These are phyloP conservation scores for Phania funesta DNA, from an alignment of 2,888 invertebrate genomes.

Conservation along the genomic window DNA sequence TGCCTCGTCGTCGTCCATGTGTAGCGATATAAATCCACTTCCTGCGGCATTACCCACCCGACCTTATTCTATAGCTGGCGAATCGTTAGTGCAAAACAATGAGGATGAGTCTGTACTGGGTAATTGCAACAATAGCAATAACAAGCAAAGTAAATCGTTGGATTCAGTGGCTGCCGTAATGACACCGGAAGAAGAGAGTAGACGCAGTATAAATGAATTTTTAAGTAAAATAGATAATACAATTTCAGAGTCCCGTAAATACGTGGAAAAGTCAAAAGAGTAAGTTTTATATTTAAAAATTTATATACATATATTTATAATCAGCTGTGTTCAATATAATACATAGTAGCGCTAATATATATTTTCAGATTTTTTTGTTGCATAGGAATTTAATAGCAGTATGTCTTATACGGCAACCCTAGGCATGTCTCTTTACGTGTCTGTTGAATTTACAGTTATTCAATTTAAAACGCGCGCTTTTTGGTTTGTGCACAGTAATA, in stretches of 20 bases:
- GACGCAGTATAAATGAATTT: constrained; percentile 89
- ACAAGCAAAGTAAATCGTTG: constrained; percentile 79
- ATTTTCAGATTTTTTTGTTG: too few species aligned
- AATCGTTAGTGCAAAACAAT: constrained; percentile 73
- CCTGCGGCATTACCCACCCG: constrained; percentile 80
- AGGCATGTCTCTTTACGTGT: too few species aligned
- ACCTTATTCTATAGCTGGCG: constrained; percentile 83
- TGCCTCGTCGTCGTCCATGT: constrained; percentile 60
- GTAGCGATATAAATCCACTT: constrained; percentile 69
- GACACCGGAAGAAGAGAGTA: constrained; percentile 87
- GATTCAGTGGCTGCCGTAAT: constrained; percentile 82
- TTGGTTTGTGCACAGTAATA: too few species aligned
- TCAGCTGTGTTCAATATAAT: too few species aligned
- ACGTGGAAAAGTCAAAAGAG: constrained; percentile 92
- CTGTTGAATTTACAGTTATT: too few species aligned
- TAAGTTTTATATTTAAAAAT: constrained; percentile 82
- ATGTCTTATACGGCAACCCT: too few species aligned
- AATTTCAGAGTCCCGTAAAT: constrained; percentile 90
- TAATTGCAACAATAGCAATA: constrained; percentile 70
- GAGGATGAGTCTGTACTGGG: constrained; percentile 72
- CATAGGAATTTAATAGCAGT: too few species aligned
- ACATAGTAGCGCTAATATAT: too few species aligned
- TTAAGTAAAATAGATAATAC: constrained; percentile 91
- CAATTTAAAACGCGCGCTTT: too few species aligned
- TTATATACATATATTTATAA: too few species aligned